Evolutionary conservation across 2,888 invertebrate genomes (phyloP), one percentile per base, ranked within the genome.

Genomic region (Aporophyla lueneburgensis): DNA sequence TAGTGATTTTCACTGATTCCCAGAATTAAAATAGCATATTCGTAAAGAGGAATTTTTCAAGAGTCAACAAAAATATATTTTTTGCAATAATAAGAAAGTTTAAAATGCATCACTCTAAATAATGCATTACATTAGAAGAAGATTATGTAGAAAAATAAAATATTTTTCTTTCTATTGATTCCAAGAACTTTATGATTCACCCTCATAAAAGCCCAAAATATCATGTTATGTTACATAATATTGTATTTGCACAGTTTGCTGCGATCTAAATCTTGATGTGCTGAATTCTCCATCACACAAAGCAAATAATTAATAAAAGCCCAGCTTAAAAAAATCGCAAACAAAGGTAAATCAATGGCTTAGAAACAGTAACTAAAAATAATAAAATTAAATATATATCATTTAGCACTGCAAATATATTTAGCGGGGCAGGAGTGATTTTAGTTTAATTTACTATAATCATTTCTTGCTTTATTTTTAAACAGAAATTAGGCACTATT

Each of bases 321-420:
- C 27, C 14, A 69, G 49, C 62, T 65, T 62, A n/a, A 62, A 53
- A 46, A 24, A 51, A 66, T 58, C 56, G 67, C 79, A 66, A 62
- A 53, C 61, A 56, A 46, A 62, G 62, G n/a, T 66, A 54, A 58
- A 54, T 68, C 54, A 54, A 49, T 61, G 10, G 58, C 63, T 43
- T 21, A 21, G 5, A 7, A 53, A 65, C 16, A 51, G 0, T 43
- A 51, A 69, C 0, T 2, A 33, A 73, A 63, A 43, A 63, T 21
- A 51, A 27, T 16, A 5, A 33, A 62, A 58, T 33, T 49, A 49
- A 53, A 67, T 1, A 33, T 7, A 2, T 27, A 66, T 51, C 5
- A 51, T 66, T 51, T 66, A 2, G 24, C 61, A 58, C 27, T 43
- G 49, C 68, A 69, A 14, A 27, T 24, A 24, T 16, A 65, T 16